Base-by-base conservation (phyloP, 2,888 invertebrate species). In the Idaea dimidiata region DNA sequence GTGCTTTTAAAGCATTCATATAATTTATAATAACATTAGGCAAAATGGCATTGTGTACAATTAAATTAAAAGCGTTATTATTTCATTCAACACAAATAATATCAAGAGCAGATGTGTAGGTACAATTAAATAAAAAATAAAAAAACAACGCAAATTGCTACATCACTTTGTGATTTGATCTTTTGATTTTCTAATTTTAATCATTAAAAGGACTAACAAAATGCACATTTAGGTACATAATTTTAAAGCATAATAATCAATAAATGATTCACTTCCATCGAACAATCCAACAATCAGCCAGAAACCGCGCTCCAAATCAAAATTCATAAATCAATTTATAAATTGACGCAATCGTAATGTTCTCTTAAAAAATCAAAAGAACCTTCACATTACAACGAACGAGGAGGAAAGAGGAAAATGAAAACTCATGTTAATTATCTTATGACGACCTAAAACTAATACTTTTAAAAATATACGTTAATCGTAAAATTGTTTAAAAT, bases 1-100 rank as follows among this genome's bases (percentile, higher is more conserved):
- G 91, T 92, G 92, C 91, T 92, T 92, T 92, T 91, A 86, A 92
- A 92, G 92, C 91, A 91, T 91, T 87, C 86, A 87, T 91, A 91
- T 91, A 91, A 92, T 91, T 90, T 91, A 90, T 90, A 89, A 91
- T 91, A 91, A 92, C 89, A 91, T 90, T 92, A 91, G 91, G 92
- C 92, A 92, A 91, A 91, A 92, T 91, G 92, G 92, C 92, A 91
- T 88, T 90, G 91, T 90, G 90, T 90, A 89, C 86, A 89, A 88
- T 89, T 87, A 89, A 89, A 90, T 89, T 90, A 91, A 90, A 91
- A 90, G 89, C 88, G 87, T 86, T 87, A 86, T 81, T 85, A 87
- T 83, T 87, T 87, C 84, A 89, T 87, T 87, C 84, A 89, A 90
- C 84, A 89, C 84, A 88, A 90, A 89, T 91, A 91, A 90, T 91